Percentiles rank a stretch among this genome's conserved stretches.
Evolutionary conservation across 2,113 vertebrate species (phyloP).

Genomic region (Oryzias celebensis): DNA sequence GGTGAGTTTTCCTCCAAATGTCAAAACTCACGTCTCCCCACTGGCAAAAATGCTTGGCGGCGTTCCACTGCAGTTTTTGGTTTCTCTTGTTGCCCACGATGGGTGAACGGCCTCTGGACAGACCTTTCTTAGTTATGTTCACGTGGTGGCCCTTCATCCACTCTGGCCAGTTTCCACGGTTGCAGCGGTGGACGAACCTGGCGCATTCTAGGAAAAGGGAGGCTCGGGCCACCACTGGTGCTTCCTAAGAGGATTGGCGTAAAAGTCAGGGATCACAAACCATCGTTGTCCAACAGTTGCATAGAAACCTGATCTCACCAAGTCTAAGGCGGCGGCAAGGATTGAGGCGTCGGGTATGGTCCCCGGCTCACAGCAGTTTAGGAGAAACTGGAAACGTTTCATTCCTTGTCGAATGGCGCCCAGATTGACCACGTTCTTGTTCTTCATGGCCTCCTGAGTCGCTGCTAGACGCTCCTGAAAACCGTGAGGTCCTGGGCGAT

Average conservation of each 20-base stretch:
- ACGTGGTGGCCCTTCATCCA: constrained; percentile 99
- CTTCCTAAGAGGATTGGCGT: constrained; percentile 80
- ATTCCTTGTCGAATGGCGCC: constrained; percentile 97
- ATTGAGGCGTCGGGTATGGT: constrained; percentile 98
- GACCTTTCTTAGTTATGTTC: constrained; percentile 93
- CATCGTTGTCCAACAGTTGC: background rate
- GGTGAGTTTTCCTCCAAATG: background rate
- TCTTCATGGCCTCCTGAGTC: constrained; percentile 92
- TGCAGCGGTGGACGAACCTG: constrained; percentile 95
- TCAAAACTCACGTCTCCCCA: constrained; percentile 92
- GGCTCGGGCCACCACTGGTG: constrained; percentile 92
- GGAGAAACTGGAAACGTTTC: constrained; percentile 97
- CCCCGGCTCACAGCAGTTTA: constrained; percentile 98
- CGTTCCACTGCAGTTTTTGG: constrained; percentile 98
- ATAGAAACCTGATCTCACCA: constrained; percentile 79
- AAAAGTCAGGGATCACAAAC: background rate
- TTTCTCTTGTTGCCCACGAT: constrained; percentile 95
- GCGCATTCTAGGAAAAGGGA: constrained; percentile 96
- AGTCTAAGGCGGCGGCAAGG: constrained; percentile 92
- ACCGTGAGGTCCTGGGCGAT: constrained; percentile 86
- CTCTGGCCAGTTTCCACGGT: constrained; percentile 97
- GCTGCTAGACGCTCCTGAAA: constrained; percentile 91
- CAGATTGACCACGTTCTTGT: constrained; percentile 95
- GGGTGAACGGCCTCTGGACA: constrained; percentile 93
- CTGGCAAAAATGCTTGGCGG: constrained; percentile 97